phyloP scores from a whole-genome alignment of 2,797 vertebrate genomes.

The Rhabdomys pumilio region DNA sequence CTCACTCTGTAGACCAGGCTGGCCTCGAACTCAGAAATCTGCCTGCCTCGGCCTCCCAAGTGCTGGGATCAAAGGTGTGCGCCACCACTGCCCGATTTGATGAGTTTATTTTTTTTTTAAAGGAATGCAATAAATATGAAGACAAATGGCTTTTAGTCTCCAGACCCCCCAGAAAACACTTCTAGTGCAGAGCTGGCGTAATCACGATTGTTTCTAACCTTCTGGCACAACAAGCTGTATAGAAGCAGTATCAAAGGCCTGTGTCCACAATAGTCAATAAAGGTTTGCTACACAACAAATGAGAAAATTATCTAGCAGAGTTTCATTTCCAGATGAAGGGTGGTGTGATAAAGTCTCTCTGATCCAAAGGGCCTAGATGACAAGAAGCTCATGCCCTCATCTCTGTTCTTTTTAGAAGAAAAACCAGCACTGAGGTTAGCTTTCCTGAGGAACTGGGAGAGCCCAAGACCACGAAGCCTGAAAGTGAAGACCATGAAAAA shows the following conservation, averaged over 20 bases:
- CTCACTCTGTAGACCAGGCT: no score
- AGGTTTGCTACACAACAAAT: constrained; percentile 17
- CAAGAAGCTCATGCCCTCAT: constrained; percentile 46
- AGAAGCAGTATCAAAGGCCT: constrained; percentile 41
- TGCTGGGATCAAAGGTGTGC: no score
- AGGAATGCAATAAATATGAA: background rate
- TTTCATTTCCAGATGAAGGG: constrained; percentile 16
- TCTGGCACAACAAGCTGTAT: background rate
- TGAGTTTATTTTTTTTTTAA: constrained; percentile 3
- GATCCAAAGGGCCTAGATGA: background rate
- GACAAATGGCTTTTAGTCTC: constrained; percentile 10
- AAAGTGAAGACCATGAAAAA: constrained; percentile 88
- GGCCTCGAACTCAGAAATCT: no score
- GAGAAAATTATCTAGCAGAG: constrained; percentile 22
- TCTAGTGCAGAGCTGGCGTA: background rate
- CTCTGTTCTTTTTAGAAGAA: constrained; percentile 87
- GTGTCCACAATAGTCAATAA: background rate
- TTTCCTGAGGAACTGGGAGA: constrained; percentile 81
- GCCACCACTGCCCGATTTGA: no score
- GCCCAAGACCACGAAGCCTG: constrained; percentile 80
- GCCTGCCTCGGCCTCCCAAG: no score
- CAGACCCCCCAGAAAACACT: constrained; percentile 39
- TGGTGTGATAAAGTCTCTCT: background rate
- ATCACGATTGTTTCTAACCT: constrained; percentile 1
- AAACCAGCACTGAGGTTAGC: constrained; percentile 83